Percentiles rank a stretch among this genome's conserved stretches.
These are phyloP conservation scores for Fringilla coelebs DNA, from an alignment of 2,797 vertebrate genomes.

Conservation along the genomic window DNA sequence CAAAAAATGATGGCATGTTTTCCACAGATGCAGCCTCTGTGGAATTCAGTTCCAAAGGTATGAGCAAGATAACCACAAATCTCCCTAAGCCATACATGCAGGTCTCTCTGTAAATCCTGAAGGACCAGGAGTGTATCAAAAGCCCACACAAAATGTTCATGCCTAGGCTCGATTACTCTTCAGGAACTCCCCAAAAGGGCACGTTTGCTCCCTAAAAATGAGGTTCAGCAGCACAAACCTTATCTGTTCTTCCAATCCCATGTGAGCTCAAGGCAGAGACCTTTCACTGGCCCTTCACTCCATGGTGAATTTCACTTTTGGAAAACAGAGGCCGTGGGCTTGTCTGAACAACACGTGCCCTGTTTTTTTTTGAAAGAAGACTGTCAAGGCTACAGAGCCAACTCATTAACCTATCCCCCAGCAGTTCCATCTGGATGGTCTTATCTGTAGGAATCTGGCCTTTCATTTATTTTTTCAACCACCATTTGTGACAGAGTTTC, in stretches of 20 bases:
- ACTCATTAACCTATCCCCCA: constrained; percentile 48
- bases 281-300: neutral
- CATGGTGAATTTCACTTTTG: constrained; percentile 23
- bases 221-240: neutral
- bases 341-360: constrained; percentile 1
- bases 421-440: constrained; percentile 53
- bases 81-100: neutral
- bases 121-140: neutral
- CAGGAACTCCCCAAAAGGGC: neutral
- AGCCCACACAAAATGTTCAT: neutral
- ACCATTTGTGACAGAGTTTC: constrained; percentile 52
- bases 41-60: neutral
- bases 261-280: neutral
- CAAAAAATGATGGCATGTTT: neutral
- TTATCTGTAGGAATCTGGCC: constrained; percentile 47
- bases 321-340: neutral
- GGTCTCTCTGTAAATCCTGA: neutral
- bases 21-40: neutral
- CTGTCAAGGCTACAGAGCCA: constrained; percentile 15
- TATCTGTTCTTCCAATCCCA: neutral
- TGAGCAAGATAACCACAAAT: neutral
- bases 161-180: neutral
- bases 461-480: constrained; percentile 62
- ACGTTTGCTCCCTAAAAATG: neutral
- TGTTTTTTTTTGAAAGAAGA: neutral